Evolutionary conservation across 2,888 invertebrate species (phyloP), one percentile per base, ranked within the genome.

Genomic region (Epicampocera succincta): DNA sequence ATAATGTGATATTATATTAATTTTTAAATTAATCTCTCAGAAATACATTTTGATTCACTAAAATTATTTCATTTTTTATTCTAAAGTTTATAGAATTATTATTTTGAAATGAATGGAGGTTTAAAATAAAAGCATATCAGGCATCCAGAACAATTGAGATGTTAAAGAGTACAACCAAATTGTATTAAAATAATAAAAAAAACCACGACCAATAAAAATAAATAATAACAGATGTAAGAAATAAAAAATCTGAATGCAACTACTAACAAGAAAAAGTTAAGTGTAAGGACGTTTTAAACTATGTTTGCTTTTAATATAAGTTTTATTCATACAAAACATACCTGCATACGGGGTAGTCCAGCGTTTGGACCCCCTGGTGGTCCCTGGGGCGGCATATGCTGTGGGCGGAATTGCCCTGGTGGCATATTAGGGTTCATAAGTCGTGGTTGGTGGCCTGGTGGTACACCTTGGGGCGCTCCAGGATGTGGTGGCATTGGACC

Each of bases 341-440:
- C 93, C 87, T 94, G 94, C 91, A 94, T 94, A 42, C 94, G 92
- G 46, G 93, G 93, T 46, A 93, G 93, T 54, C 92, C 93, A 40
- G 93, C 92, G 78, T 93, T 93, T 6, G 93, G 93, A 19, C 92
- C 93, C 44, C 88, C 88, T 50, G 93, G 93, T 29, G 92, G 93
- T 68, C 93, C 94, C 86, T 92, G 93, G 56, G 93, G 93, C 61
- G 92, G 86, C 90, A 90, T 91, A 78, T 90, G 92, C 76, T 92
- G 92, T 0, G 93, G 93, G n/a, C 93, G 92, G 84, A 93, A 94
- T 83, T 93, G 92, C 9, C 93, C 93, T 9, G 91, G 92, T 58
- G 92, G 92, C 91, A 92, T 92, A 90, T 92, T 88, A 86, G 92
- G 93, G 84, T 93, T 93, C 93, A 93, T 92, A 92, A 93, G 93